These are phyloP conservation scores for Pectinophora gossypiella DNA, from an alignment of 1,140 invertebrate genomes.

Conservation along the genomic window DNA sequence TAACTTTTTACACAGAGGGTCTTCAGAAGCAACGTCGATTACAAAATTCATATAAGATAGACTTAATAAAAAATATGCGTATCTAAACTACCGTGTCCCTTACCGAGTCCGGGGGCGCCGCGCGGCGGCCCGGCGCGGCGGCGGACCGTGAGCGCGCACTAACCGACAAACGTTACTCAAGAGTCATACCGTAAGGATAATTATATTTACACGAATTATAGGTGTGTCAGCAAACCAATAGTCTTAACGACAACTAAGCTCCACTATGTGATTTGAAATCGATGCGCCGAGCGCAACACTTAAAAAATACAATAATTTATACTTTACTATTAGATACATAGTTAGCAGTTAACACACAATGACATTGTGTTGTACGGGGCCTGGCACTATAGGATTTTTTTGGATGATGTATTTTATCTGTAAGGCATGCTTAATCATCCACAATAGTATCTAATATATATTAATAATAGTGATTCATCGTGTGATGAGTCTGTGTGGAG, in stretches of 20 bases:
- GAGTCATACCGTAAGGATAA: conserved; percentile 69
- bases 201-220: conserved; percentile 74
- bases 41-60: conserved; percentile 73
- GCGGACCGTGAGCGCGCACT: conserved; percentile 13
- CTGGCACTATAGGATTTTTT: conserved; percentile 1
- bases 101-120: conserved; percentile 23
- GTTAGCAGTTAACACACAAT: conserved; percentile 33
- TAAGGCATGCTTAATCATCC: not conserved
- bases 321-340: conserved; percentile 53
- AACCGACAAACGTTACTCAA: conserved; percentile 38
- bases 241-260: conserved; percentile 71
- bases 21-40: conserved; percentile 74
- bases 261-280: conserved; percentile 72
- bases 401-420: not conserved
- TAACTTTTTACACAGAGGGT: conserved; percentile 73
- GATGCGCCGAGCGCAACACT: conserved; percentile 55
- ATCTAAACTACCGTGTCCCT: conserved; percentile 68
- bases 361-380: not conserved
- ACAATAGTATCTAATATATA: not conserved
- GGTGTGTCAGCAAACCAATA: conserved; percentile 68
- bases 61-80: conserved; percentile 73
- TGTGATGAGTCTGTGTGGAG: no score
- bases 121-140: not conserved
- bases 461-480: no score
- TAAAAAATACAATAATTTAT: conserved; percentile 66